Percentiles rank a stretch among this genome's conserved stretches.
These are phyloP conservation scores for Aptenodytes patagonicus DNA, from an alignment of 2,113 vertebrate genomes.

Conservation along the genomic window DNA sequence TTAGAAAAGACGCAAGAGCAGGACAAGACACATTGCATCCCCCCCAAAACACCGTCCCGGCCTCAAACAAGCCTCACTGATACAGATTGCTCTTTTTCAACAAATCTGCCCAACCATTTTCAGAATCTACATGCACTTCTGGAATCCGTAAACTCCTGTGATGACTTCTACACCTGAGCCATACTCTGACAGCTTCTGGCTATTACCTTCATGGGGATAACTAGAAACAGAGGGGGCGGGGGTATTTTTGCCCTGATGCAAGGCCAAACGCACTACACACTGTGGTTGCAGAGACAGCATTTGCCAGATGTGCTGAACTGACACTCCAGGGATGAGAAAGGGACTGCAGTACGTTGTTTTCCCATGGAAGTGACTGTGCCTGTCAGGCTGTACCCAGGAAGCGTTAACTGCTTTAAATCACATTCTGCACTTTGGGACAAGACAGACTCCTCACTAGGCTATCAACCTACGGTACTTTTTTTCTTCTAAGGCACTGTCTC, in stretches of 20 bases:
- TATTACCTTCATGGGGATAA: rapidly evolving
- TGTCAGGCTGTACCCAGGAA: background rate
- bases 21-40: background rate
- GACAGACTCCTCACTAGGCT: background rate
- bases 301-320: background rate
- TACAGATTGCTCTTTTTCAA: rapidly evolving
- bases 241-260: rapidly evolving
- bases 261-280: background rate
- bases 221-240: background rate
- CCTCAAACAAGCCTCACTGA: background rate
- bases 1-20: background rate
- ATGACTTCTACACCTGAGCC: background rate
- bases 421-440: background rate
- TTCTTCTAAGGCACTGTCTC: background rate
- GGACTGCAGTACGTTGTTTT: background rate
- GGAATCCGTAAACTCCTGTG: rapidly evolving
- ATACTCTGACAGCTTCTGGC: background rate
- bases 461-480: background rate
- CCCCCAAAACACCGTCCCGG: background rate
- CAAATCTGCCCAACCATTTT: background rate
- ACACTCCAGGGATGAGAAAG: background rate
- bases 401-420: background rate
- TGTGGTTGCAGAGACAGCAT: background rate
- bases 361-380: background rate
- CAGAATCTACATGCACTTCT: background rate